These are phyloP conservation scores for Chaetogeoica ovagalla DNA, from an alignment of 2,888 invertebrate genomes.

Conservation along the genomic window DNA sequence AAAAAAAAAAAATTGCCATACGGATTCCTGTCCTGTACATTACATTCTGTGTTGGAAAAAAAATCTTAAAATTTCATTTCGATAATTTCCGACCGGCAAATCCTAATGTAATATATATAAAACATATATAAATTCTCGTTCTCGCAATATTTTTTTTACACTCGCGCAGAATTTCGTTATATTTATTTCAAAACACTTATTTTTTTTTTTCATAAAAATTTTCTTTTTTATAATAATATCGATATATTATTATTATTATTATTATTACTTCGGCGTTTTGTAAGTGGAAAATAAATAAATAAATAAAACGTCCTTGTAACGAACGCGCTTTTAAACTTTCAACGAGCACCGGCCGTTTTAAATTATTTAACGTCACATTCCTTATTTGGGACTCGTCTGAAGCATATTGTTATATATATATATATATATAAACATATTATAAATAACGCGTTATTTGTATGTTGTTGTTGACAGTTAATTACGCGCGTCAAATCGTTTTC, in stretches of 20 bases:
- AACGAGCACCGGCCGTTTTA: not conserved
- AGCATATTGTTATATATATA: not conserved
- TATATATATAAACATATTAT: too few relatives aligned
- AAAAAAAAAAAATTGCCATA: too few relatives aligned
- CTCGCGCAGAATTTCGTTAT: not conserved
- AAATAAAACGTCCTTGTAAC: slow-evolving; percentile 28
- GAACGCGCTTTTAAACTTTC: slow-evolving; percentile 25
- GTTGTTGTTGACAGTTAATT: slow-evolving; percentile 40
- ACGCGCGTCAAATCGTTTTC: slow-evolving; percentile 11
- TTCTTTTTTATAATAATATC: too few relatives aligned
- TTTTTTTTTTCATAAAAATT: not conserved
- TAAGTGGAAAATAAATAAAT: not conserved
- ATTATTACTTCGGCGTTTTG: not conserved
- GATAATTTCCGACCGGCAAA: too few relatives aligned
- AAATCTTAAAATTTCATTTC: too few relatives aligned
- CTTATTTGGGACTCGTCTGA: slow-evolving; percentile 37
- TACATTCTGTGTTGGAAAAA: too few relatives aligned
- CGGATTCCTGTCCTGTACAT: too few relatives aligned
- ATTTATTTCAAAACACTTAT: slow-evolving; percentile 16
- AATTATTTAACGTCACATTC: slow-evolving; percentile 22
- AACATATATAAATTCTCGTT: too few relatives aligned
- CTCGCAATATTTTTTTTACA: too few relatives aligned
- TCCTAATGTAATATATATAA: too few relatives aligned
- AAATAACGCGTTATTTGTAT: not conserved
- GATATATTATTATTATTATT: not conserved